Percentiles rank a stretch among this genome's conserved stretches.
These are phyloP conservation scores for Siphlonurus alternatus DNA, from an alignment of 2,888 invertebrate species.

Conservation along the genomic window DNA sequence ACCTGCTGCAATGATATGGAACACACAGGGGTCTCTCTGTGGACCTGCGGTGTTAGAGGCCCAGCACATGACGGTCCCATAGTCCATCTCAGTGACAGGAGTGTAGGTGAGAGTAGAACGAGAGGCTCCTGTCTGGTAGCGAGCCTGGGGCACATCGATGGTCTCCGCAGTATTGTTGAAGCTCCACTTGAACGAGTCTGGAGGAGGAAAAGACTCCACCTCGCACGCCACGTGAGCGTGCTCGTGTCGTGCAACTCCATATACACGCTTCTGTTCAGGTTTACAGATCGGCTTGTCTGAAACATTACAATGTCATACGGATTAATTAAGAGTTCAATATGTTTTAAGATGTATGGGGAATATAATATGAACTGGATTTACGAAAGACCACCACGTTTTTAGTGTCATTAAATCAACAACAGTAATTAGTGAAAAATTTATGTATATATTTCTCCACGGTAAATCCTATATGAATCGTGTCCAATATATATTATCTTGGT, in stretches of 20 bases:
- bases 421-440: no score
- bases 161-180: constrained; percentile 79
- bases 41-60: constrained; percentile 55
- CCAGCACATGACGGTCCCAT: constrained; percentile 58
- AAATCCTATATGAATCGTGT: no score
- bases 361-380: no score
- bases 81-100: constrained; percentile 56
- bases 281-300: constrained; percentile 76
- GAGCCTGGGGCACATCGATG: constrained; percentile 51
- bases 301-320: no score
- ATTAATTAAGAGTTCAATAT: no score
- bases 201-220: constrained; percentile 70
- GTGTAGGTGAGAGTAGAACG: constrained; percentile 56
- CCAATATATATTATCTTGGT: no score
- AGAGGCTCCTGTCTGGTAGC: constrained; percentile 40
- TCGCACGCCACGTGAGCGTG: constrained; percentile 62
- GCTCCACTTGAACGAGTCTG: constrained; percentile 70
- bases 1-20: constrained; percentile 51
- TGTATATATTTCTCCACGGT: no score
- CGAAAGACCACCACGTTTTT: no score
- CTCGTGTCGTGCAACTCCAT: constrained; percentile 70
- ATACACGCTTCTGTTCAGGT: constrained; percentile 54
- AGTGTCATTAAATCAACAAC: no score
- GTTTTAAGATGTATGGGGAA: no score
- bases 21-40: constrained; percentile 55